Evolutionary conservation across 1,140 invertebrate species (phyloP), one percentile per base, ranked within the genome.

Genomic region (Drosophila punjabiensis): DNA sequence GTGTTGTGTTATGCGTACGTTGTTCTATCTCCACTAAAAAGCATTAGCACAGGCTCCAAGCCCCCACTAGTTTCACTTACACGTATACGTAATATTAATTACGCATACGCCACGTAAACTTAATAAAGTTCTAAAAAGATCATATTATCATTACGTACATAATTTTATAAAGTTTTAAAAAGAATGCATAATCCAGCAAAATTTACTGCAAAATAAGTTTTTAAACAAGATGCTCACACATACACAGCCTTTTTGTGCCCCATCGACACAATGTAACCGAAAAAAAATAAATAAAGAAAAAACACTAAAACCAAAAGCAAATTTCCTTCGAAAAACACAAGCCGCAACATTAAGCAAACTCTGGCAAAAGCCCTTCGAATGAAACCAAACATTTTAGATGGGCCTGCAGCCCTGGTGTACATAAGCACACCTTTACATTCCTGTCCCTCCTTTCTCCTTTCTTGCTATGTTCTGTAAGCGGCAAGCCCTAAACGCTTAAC

Each of bases 401-500:
- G 18, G 16, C n/a, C 58, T 50, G 33, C 66, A 77, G 63, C 75
- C 48, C 73, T 77, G 62, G 41, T 48, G 37, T 64, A 59, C 48
- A 58, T 33, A 79, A 53, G 76, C 82, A 86, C 82, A 86, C 82
- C 82, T 86, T 70, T 79, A 48, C 50, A 80, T 81, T 70, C 60
- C 48, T 56, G 28, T 37, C 9, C 18, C 24, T 11, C 30, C 45
- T 48, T 16, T 4, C 14, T 10, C 14, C 28, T 16, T n/a, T 39
- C 45, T 18, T 20, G 69, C 35, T 50, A 45, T 33, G 28, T 52
- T 52, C 66, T 71, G 41, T 28, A 76, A 70, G 73, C 70, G 66
- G 67, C 70, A 71, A 82, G 76, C 76, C 83, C 76, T 79, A 85
- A 85, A 66, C 74, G 75, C 81, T 88, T 89, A 81, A 78, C 53